Base-by-base conservation (phyloP, 92 coral and sea anemone genomes). In the Porites lobata region DNA sequence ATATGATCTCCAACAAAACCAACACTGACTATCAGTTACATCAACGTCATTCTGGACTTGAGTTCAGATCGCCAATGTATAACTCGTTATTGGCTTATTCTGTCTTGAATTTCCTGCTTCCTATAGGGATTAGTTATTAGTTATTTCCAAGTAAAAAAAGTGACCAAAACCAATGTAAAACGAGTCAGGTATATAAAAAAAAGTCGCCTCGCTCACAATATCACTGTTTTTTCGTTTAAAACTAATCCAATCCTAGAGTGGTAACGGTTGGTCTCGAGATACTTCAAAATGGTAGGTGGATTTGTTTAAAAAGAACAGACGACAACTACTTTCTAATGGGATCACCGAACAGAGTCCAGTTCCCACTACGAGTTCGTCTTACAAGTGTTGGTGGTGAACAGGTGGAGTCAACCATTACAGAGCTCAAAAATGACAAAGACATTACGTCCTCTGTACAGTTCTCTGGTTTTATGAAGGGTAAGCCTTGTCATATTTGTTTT, bases 361-460 rank as follows among this genome's bases (percentile, higher is more conserved):
- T 95, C 56, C 98, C 98, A 56, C 88, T 93, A 69, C 87, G 83
- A 38, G 93, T 95, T 11, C 93, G 98, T 14, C 24, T 95, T 73
- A 95, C 96, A 29, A 95, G 98, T 58, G 88, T 95, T 86, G 79
- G 89, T n/a, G 95, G 95, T 9, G 96, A 95, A 72, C 98, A 89
- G 86, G 75, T 95, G 68, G 94, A 93, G 57, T 82, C 88, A 14
- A 83, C 91, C 13, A 83, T 95, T 8, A 62, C 86, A 53, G 75
- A 85, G 54, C 89, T 93, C 2, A 89, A 86, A 77, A 93, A 92
- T 68, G 91, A 70, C 57, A 92, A 72, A 8, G 87, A 87, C 51
- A 89, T 93, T 11, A 24, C 92, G 52, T 88, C 93, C n/a, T 59
- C 81, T 51, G 85, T 95, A 8, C 98, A 95, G 76, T 95, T 90